phyloP scores from a whole-genome alignment of 2,113 vertebrate genomes.

The Peromyscus maniculatus region DNA sequence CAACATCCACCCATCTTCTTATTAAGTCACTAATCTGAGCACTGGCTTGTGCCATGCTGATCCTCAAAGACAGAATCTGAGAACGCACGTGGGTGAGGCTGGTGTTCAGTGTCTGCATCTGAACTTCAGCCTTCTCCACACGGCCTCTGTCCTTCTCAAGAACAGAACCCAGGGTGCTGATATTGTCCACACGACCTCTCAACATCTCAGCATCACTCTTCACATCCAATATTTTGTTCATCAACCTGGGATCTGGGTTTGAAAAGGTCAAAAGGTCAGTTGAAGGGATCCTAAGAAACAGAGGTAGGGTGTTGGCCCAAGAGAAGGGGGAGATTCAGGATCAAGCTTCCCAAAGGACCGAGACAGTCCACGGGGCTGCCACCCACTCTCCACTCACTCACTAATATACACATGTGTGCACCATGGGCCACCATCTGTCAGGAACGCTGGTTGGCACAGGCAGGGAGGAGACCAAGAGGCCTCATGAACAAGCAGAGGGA shows the following conservation, averaged over 20 bases:
- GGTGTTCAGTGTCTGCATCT: constrained; percentile 45
- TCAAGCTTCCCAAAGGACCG: neutral
- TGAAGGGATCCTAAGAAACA: neutral
- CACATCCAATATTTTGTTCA: constrained; percentile 45
- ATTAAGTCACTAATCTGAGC: constrained; percentile 20
- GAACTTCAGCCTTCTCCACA: neutral
- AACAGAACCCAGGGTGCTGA: constrained; percentile 62
- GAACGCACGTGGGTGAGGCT: neutral
- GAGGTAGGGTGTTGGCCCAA: neutral
- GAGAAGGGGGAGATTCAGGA: neutral
- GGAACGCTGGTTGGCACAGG: neutral
- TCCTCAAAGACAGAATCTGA: constrained; percentile 41
- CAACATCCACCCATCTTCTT: constrained; percentile 32
- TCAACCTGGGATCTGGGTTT: constrained; percentile 72
- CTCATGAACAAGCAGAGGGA: neutral
- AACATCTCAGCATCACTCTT: constrained; percentile 58
- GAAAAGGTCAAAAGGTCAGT: constrained; percentile 45
- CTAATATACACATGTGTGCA: neutral
- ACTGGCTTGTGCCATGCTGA: neutral
- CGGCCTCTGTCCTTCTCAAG: constrained; percentile 26
- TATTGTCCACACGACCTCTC: constrained; percentile 65
- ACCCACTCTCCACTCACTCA: neutral
- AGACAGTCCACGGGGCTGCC: neutral
- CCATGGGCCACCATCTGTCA: neutral
- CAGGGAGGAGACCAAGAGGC: neutral